phyloP scores from a whole-genome alignment of 92 coral and sea anemone species.

The Phenganax marumi region DNA sequence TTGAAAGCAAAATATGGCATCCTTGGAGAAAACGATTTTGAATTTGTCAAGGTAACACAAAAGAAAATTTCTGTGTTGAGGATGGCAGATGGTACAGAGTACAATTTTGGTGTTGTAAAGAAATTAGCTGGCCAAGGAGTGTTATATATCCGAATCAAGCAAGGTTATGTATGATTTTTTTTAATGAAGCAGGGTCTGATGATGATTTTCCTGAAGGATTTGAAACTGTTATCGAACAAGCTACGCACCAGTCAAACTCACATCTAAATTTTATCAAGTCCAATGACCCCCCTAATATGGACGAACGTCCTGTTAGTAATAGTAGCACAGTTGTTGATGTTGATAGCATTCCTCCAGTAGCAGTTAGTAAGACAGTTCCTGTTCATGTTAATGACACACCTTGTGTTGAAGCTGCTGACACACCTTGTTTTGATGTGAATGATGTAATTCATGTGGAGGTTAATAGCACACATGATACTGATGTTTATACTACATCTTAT shows the following conservation, averaged over 20 bases:
- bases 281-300: no score
- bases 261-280: not conserved
- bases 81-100: constrained; percentile 50
- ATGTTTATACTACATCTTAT: not conserved
- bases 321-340: no score
- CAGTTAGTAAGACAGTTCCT: no score
- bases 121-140: constrained; percentile 66
- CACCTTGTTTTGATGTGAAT: no score
- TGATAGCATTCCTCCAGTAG: no score
- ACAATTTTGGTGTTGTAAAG: constrained; percentile 55
- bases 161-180: constrained; percentile 56
- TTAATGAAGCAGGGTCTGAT: constrained; percentile 18
- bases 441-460: no score
- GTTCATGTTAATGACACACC: no score
- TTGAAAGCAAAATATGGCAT: constrained; percentile 47
- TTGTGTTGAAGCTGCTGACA: no score
- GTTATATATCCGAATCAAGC: constrained; percentile 56
- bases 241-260: constrained; percentile 2
- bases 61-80: constrained; percentile 57
- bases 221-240: not conserved
- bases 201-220: constrained; percentile 11
- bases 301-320: no score
- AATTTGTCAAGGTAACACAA: constrained; percentile 61
- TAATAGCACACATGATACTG: no score
- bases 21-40: constrained; percentile 51